These are phyloP conservation scores for Murina feae DNA, from an alignment of 2,113 vertebrate genomes.

Conservation along the genomic window DNA sequence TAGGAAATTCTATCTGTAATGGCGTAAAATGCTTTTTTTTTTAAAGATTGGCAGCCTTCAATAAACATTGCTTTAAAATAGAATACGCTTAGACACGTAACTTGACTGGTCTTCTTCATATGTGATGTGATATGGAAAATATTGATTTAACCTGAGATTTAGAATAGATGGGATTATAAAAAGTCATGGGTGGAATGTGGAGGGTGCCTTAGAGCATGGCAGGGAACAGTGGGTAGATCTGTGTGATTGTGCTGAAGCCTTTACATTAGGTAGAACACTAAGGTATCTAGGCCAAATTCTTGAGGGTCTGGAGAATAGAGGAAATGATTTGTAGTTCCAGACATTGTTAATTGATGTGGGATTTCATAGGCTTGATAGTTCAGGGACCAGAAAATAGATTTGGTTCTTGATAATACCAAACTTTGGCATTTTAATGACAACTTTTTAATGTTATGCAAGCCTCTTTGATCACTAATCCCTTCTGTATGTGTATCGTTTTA, in stretches of 20 bases:
- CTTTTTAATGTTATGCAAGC: background rate
- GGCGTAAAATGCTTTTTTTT: background rate
- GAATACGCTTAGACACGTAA: background rate
- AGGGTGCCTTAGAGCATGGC: background rate
- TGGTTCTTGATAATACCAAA: background rate
- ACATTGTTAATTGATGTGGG: background rate
- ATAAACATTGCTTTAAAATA: background rate
- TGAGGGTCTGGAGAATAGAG: background rate
- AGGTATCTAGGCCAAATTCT: background rate
- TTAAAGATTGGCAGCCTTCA: background rate
- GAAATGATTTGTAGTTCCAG: background rate
- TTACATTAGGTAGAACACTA: background rate
- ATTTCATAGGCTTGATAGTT: background rate
- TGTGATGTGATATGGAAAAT: background rate
- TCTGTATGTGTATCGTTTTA: background rate
- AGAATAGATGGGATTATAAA: background rate
- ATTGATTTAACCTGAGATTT: background rate
- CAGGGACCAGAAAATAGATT: background rate
- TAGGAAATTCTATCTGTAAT: background rate
- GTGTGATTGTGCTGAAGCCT: background rate
- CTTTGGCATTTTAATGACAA: background rate
- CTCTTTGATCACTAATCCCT: background rate
- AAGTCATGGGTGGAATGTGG: background rate
- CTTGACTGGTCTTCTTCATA: background rate
- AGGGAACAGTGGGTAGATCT: background rate